Evolutionary conservation across 1,140 invertebrate genomes (phyloP), one percentile per base, ranked within the genome.

Genomic region (Chrysomallon squamiferum): DNA sequence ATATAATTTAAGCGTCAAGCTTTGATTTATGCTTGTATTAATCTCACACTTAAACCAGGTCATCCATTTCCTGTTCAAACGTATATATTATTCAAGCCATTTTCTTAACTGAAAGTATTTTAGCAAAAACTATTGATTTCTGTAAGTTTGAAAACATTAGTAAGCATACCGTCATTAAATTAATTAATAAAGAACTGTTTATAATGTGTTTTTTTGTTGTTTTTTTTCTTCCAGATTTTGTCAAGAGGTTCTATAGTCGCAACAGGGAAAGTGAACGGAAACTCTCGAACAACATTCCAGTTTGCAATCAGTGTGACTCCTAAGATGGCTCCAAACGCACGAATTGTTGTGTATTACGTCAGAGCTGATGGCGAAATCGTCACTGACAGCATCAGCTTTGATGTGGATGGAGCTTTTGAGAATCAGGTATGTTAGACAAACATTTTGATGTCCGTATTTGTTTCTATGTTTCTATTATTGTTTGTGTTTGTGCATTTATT

Each of bases 251-350:
- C 62, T 11, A 75, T 83, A 18, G 81, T 77, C 15, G 41, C 52
- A 7, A 54, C 76, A 18, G 79, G 81, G 32, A 73, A 20, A 22
- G 60, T 80, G 0, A 30, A 60, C 9, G 73, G 66, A 18, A 58
- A 29, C 6, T 62, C 59, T 22, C 27, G 54, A n/a, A 67, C 47
- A 27, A 59, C 62, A 5, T 89, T 89, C 72, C 95, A 93, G 2
- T 94, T 97, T 84, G 90, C 93, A 0, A 89, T 97, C 32, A 90
- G 92, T 1, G 80, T 97, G 4, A 93, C 92, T 33, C 88, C 94
- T 0, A 93, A 95, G 86, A 96, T 97, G 95, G 94, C 95, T 11
- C 95, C 95, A 0, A 91, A 93, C 47, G 91, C 95, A 0, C 95
- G 94, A 0, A 89, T 95, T 22, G 89, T 97, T 20, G 92, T 95